phyloP scores from a whole-genome alignment of 2,888 invertebrate genomes.

The Perizoma flavofasciatum region DNA sequence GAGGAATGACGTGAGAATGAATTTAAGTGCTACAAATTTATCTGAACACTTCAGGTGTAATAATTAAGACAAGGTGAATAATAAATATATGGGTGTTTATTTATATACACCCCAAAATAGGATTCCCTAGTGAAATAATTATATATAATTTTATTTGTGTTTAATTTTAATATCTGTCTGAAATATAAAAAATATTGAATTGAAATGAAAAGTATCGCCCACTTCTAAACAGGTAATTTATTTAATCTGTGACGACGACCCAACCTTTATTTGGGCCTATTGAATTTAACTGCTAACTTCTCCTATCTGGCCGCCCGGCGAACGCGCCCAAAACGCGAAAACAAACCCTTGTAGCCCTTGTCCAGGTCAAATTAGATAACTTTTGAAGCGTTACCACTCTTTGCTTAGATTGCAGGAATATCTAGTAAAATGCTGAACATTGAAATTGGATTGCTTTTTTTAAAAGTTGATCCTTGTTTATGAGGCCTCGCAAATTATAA shows the following conservation, averaged over 20 bases:
- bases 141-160: too few species aligned
- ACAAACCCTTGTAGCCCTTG: slow-evolving; percentile 25
- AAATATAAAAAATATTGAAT: too few species aligned
- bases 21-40: too few species aligned
- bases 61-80: too few species aligned
- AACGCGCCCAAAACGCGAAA: too few species aligned
- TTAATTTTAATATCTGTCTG: too few species aligned
- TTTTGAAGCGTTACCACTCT: slow-evolving; percentile 37
- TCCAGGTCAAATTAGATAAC: slow-evolving; percentile 48
- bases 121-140: too few species aligned
- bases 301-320: slow-evolving; percentile 43
- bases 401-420: slow-evolving; percentile 5
- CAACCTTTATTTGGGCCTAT: slow-evolving; percentile 41
- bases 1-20: too few species aligned
- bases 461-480: background rate
- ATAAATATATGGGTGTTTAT: too few species aligned
- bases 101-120: too few species aligned
- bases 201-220: background rate
- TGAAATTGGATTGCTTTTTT: slow-evolving; percentile 11
- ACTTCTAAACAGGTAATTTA: background rate
- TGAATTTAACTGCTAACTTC: slow-evolving; percentile 51
- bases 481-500: too few species aligned
- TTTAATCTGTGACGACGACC: slow-evolving; percentile 6
- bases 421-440: slow-evolving; percentile 1
- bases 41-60: too few species aligned